These are phyloP conservation scores for Micrastur ruficollis DNA, from an alignment of 2,797 vertebrate species.

Conservation along the genomic window DNA sequence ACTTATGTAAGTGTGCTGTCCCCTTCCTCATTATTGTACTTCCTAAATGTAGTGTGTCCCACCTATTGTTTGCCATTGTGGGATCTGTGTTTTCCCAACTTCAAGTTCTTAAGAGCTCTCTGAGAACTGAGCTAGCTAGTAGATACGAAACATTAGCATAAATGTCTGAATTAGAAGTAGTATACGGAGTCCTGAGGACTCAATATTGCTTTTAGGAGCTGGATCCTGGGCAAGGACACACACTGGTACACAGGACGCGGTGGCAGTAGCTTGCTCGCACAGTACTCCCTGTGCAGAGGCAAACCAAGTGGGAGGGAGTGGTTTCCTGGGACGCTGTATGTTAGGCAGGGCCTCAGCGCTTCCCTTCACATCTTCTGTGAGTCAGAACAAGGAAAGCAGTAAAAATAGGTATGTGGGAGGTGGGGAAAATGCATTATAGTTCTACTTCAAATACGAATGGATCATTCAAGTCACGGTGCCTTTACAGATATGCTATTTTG, in stretches of 20 bases:
- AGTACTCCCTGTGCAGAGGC: not conserved
- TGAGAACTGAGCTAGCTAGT: not conserved
- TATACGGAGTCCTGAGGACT: not conserved
- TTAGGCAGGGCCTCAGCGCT: not conserved
- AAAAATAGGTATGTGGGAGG: constrained; percentile 32
- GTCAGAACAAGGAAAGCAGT: constrained; percentile 25
- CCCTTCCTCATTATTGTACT: not conserved
- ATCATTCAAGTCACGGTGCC: not conserved
- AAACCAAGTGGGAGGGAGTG: not conserved
- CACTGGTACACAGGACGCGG: fast-evolving
- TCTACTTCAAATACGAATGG: constrained; percentile 1
- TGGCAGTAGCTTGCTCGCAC: not conserved
- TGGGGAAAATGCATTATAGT: not conserved
- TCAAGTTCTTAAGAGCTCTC: not conserved
- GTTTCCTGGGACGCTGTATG: not conserved
- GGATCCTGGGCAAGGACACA: not conserved
- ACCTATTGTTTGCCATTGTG: not conserved
- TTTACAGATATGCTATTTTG: not conserved
- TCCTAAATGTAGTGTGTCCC: not conserved
- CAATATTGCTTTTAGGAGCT: not conserved
- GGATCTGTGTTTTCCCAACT: not conserved
- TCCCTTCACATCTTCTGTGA: constrained; percentile 29
- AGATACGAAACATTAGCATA: fast-evolving
- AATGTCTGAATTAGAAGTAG: not conserved
- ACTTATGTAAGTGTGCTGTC: not conserved